A percentile compares a stretch with the other conserved stretches of the same genome.
Conservation (phyloP, 2,888 invertebrate species). For the Caenorhabditis panamensis region DNA sequence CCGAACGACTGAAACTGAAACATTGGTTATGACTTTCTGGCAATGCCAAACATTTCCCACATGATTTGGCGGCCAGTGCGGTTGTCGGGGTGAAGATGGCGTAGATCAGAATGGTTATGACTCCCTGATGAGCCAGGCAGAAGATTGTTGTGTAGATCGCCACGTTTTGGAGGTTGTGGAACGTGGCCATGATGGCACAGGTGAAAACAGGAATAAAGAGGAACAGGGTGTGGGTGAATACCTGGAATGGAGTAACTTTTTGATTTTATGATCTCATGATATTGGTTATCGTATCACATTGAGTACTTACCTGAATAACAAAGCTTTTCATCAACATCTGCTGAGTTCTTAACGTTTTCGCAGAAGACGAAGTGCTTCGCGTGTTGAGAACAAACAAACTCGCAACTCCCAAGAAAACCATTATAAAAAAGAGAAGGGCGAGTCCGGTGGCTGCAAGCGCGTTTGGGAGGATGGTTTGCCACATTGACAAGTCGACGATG, state of each 20-base stretch:
- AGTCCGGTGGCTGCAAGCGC: conserved; percentile 34
- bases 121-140: conserved; percentile 46
- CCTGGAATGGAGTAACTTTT: conserved; percentile 12
- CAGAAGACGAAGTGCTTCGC: conserved; percentile 15
- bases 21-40: not conserved
- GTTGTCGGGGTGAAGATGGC: conserved; percentile 33
- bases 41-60: conserved; percentile 3
- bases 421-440: conserved; percentile 29
- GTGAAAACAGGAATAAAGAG: conserved; percentile 29
- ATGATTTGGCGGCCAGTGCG: conserved; percentile 25
- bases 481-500: conserved; percentile 49
- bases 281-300: not conserved
- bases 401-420: conserved; percentile 34
- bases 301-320: conserved; percentile 44
- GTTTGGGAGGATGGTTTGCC: conserved; percentile 55
- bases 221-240: conserved; percentile 41
- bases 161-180: conserved; percentile 21
- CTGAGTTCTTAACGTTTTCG: conserved; percentile 41
- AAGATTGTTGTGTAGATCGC: conserved; percentile 47
- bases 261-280: no score
- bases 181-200: conserved; percentile 16
- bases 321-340: conserved; percentile 48
- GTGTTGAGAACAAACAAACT: conserved; percentile 42
- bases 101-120: conserved; percentile 38
- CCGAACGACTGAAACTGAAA: conserved; percentile 51